Base-by-base conservation (phyloP, 2,113 vertebrate genomes). In the Cisticola juncidis region DNA sequence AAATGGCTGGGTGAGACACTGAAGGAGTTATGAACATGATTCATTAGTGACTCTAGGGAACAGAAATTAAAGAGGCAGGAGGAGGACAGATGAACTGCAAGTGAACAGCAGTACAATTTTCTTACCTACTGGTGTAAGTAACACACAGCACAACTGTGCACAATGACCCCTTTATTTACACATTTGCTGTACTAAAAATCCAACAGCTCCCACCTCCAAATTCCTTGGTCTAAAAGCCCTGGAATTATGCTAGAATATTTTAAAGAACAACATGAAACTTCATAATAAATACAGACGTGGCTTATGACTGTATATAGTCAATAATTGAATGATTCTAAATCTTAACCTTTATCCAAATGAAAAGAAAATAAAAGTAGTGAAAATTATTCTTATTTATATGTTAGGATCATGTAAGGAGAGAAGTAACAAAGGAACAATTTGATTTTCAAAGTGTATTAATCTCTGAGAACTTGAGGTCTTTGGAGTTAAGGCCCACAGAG, bases 181-280 rank as follows among this genome's bases (percentile, higher is more conserved):
- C 0, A 0, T 40, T 71, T 1, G 0, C 8, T 24, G 5, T 22
- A 23, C 14, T 48, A 31, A 85, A 85, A 28, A 66, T 60, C 33
- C 69, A 82, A 23, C 20, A 72, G 12, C 5, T 19, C 9, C 5
- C 5, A 31, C 4, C 14, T n/a, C 11, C 3, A 47, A 14, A 62
- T 42, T 48, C 29, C 20, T 81, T 57, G 18, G 3, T 58, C 7
- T 61, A 54, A 38, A 62, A 50, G 8, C 3, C 14, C 21, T 87
- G 31, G 36, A 83, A 48, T 57, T 74, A 38, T 20, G 36, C 70
- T 71, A 72, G 9, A 79, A 66, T 1, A 29, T 71, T 79, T 86
- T 40, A 28, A 51, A 40, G 23, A 42, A n/a, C n/a, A 86, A 35
- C 7, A 22, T 35, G 7, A 58, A 57, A 79, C 19, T 61, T 44